Conservation (phyloP, 2,797 vertebrate species). For the Adrianichthys oophorus region DNA sequence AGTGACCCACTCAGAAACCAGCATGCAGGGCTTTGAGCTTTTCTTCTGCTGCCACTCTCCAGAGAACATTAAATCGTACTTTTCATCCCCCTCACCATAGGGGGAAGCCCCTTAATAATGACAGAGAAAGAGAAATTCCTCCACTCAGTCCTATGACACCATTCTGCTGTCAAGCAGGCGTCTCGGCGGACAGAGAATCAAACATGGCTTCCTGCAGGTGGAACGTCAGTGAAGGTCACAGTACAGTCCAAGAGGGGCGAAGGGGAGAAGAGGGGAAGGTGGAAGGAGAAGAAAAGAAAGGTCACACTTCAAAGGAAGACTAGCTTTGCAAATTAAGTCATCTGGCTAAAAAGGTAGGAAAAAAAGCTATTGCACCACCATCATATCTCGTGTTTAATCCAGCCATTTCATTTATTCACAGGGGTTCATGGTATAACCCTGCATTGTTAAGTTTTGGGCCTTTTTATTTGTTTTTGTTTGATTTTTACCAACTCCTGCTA, state of each 20-base stretch:
- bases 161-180: constrained; percentile 83
- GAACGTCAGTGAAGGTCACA: constrained; percentile 83
- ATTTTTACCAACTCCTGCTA: constrained; percentile 26
- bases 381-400: constrained; percentile 38
- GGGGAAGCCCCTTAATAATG: constrained; percentile 89
- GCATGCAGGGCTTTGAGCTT: constrained; percentile 83
- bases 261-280: constrained; percentile 42
- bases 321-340: constrained; percentile 85
- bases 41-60: constrained; percentile 84
- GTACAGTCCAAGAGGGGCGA: constrained; percentile 70
- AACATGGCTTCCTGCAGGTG: constrained; percentile 91
- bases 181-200: constrained; percentile 84
- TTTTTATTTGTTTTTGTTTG: constrained; percentile 11
- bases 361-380: constrained; percentile 45
- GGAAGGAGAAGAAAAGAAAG: constrained; percentile 42
- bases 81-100: constrained; percentile 88
- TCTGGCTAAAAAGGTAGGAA: constrained; percentile 65
- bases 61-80: constrained; percentile 91
- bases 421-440: constrained; percentile 4
- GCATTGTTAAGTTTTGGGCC: neutral
- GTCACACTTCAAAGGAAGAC: constrained; percentile 69
- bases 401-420: constrained; percentile 19
- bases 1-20: constrained; percentile 88
- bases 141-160: constrained; percentile 83
- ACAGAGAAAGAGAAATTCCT: constrained; percentile 91